Evolutionary conservation across 2,113 vertebrate genomes (phyloP).

Genomic region (Peucedramus taeniatus): DNA sequence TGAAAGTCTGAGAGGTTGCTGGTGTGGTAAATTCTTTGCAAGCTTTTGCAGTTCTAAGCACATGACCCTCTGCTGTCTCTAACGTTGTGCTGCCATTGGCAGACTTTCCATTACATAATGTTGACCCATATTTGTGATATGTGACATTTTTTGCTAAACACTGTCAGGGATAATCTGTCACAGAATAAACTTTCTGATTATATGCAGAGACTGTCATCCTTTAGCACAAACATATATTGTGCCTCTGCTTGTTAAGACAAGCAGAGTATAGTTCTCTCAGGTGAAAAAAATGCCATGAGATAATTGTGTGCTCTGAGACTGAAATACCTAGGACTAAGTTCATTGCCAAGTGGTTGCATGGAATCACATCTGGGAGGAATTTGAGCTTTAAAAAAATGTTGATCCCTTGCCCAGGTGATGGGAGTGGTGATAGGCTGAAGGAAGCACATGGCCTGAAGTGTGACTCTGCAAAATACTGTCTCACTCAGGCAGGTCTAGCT

Average conservation of each 20-base stretch:
- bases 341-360: not conserved
- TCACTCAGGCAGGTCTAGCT: not conserved
- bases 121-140: constrained; percentile 65
- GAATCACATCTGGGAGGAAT: not conserved
- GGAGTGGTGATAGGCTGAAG: not conserved
- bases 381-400: not conserved
- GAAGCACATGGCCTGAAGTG: not conserved
- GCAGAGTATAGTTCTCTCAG: not conserved
- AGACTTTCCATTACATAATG: constrained; percentile 40
- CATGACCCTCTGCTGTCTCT: not conserved
- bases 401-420: not conserved
- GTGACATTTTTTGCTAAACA: constrained; percentile 65
- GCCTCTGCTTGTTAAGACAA: not conserved
- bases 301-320: not conserved
- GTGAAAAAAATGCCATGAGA: not conserved
- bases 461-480: constrained; percentile 35
- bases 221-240: constrained; percentile 18
- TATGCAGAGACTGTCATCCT: not conserved
- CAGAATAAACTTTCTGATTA: constrained; percentile 49
- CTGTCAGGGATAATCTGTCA: constrained; percentile 69
- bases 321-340: not conserved
- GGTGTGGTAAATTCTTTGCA: not conserved
- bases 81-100: constrained; percentile 17
- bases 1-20: not conserved
- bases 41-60: not conserved